Evolutionary conservation across 2,113 vertebrate genomes (phyloP), one percentile per base, ranked within the genome.

Genomic region (Chrysemys picta): DNA sequence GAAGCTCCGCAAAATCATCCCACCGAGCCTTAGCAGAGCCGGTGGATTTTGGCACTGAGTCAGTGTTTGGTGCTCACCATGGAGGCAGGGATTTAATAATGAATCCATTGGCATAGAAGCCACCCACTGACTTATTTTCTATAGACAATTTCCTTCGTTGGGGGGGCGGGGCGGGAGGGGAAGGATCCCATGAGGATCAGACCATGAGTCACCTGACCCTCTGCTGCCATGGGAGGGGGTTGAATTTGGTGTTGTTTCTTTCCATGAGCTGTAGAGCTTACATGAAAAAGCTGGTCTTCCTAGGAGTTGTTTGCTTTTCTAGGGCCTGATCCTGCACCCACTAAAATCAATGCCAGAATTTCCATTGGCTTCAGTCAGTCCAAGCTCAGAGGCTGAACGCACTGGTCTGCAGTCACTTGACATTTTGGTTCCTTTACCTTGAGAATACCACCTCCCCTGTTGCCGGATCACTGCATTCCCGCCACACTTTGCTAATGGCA

Each of bases 21-120:
- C 5, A 10, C 52, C n/a, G 2, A 72, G 1, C 45, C 45, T 27
- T 14, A 5, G 0, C 45, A 0, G 62, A 35, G 49, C 62, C 19
- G 17, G 62, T 69, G 16, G 35, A 42, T 45, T 75, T 45, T 75
- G 72, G 9, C 22, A 10, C 38, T 38, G 69, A 72, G 65, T 75
- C 35, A 69, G 22, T 75, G 38, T 45, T 75, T 24, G 11, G 38
- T 75, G 38, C 38, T 38, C 72, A 42, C 72, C 31, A 7, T 42
- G 19, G 72, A 75, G 22, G 38, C 72, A 75, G n/a, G 22, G 72
- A 21, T 75, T 24, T 75, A 25, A 75, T 45, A 42, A 75, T 75
- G 69, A 75, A 75, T 75, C 21, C n/a, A 13, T 75, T 45, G 24
- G n/a, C 38, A 45, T 4, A 75, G 35, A 75, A 45, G 38, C 38